Percentiles rank a stretch among this genome's conserved stretches.
These are phyloP conservation scores for Threskiornis aethiopicus DNA, from an alignment of 2,797 vertebrate species.

Conservation along the genomic window DNA sequence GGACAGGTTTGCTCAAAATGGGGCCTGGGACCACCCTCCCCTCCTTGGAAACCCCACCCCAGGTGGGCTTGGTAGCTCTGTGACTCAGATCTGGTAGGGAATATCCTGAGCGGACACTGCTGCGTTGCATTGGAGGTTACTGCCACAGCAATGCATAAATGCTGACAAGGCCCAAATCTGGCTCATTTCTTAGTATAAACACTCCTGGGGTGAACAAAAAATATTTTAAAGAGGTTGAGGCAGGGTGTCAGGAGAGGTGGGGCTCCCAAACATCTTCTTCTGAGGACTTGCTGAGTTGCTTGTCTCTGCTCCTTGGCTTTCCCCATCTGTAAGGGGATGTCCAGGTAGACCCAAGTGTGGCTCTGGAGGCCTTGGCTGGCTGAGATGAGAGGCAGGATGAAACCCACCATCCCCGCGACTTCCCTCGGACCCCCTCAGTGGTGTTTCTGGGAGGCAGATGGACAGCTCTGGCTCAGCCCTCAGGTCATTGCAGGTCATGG, in stretches of 20 bases:
- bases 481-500: too few species aligned
- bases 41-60: not conserved
- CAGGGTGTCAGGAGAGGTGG: not conserved
- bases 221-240: not conserved
- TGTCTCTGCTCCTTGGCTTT: not conserved
- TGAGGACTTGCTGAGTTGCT: not conserved
- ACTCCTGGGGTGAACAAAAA: not conserved
- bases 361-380: not conserved
- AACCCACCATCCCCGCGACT: rapidly evolving
- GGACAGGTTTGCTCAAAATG: not conserved
- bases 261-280: not conserved
- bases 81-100: not conserved
- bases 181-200: not conserved
- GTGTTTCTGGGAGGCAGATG: not conserved
- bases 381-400: not conserved
- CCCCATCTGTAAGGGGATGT: too few species aligned
- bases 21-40: not conserved
- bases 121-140: not conserved
- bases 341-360: not conserved
- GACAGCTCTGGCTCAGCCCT: not conserved
- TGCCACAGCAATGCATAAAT: not conserved
- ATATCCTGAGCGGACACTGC: not conserved
- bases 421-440: not conserved
- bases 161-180: not conserved
- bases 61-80: rapidly evolving